Evolutionary conservation across 2,797 vertebrate genomes (phyloP).

Genomic region (Macropodus opercularis): DNA sequence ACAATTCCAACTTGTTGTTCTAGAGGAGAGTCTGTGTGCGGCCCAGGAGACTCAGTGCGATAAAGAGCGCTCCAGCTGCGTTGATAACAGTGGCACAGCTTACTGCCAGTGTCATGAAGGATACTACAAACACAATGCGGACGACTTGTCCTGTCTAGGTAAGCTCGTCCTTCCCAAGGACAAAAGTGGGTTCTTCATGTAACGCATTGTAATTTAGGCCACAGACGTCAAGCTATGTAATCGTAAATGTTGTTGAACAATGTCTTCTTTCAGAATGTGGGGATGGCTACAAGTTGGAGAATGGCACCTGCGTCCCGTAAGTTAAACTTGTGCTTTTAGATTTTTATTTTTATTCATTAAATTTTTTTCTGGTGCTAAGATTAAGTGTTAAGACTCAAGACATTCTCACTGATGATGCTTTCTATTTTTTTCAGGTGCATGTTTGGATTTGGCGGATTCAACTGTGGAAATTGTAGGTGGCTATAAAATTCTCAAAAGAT

Average conservation of each 20-base stretch:
- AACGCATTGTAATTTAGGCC: too few relatives aligned
- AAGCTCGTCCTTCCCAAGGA: conserved; percentile 32
- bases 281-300: conserved; percentile 92
- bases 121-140: conserved; percentile 93
- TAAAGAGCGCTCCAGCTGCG: conserved; percentile 87
- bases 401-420: conserved; percentile 6
- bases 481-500: neutral
- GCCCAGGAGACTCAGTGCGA: conserved; percentile 87
- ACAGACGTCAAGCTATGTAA: neutral
- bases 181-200: too few relatives aligned
- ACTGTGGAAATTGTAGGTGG: conserved; percentile 95
- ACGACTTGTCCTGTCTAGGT: conserved; percentile 94
- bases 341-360: neutral
- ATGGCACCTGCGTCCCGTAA: conserved; percentile 91
- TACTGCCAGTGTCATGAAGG: conserved; percentile 90
- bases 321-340: conserved; percentile 32
- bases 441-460: conserved; percentile 97
- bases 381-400: neutral
- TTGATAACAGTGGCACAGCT: conserved; percentile 82
- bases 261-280: conserved; percentile 86
- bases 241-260: conserved; percentile 6
- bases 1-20: conserved; percentile 32
- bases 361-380: neutral
- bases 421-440: conserved; percentile 85
- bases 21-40: conserved; percentile 89